Base-by-base conservation (phyloP, 1,140 invertebrate species). In the Vanessa tameamea region DNA sequence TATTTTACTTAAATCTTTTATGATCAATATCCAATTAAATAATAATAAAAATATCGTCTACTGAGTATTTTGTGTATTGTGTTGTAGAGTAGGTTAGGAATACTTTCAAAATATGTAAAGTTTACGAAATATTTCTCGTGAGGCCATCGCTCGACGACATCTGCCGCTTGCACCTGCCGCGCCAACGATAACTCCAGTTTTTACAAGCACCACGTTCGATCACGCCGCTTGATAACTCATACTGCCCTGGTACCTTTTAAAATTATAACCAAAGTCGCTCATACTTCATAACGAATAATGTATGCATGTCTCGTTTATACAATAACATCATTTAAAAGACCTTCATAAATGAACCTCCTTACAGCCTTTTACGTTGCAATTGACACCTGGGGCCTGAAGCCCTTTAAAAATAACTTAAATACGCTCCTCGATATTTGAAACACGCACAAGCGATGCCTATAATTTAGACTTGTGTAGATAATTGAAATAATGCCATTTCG, bases 91-190 rank as follows among this genome's bases (percentile, higher is more conserved):
- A 23, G 37, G 55, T n/a, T n/a, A n/a, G n/a, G n/a, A n/a, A n/a
- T 23, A 57, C 66, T 55, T 69, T 63, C 20, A 63, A 69, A 55
- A 63, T 70, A 71, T 78, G 69, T 74, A 78, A 66, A 72, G 75
- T 78, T 83, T 77, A 79, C 80, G 82, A 83, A 81, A 82, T 76
- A 78, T 72, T 43, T 55, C 69, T 75, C 75, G 64, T 70, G 70
- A 75, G 69, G 72, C 72, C 76, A 64, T 20, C 75, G 71, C 68
- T 26, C 61, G 50, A 57, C 66, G 61, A 55, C 86, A 88, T 87
- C 85, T 88, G 85, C 85, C 80, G 77, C 48, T 79, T 73, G 82
- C 87, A 88, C 87, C 87, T 88, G 86, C 83, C 82, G 79, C 73
- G 69, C 70, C 59, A n/a, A 50, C 63, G 70, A 70, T 73, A 77